Percentiles rank a stretch among this genome's conserved stretches.
phyloP scores from a whole-genome alignment of 2,113 vertebrate genomes.

The Datnioides undecimradiatus region DNA sequence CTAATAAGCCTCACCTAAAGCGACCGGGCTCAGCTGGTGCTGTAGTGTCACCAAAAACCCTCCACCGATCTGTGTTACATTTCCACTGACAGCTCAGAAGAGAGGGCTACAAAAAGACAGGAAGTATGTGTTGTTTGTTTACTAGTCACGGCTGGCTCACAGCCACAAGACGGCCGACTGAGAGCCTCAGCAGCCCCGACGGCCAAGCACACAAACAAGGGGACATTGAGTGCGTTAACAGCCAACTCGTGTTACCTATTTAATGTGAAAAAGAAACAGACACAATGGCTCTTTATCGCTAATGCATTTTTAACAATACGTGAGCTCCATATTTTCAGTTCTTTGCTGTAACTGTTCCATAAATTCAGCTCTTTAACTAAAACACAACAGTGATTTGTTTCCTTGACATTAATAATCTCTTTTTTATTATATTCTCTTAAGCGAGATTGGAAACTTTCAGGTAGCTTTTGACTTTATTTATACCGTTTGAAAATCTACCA shows the following conservation, averaged over 20 bases:
- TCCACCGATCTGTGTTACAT: constrained; percentile 27
- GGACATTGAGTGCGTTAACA: neutral
- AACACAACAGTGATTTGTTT: neutral
- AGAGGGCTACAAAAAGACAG: constrained; percentile 9
- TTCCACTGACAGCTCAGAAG: constrained; percentile 14
- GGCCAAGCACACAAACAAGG: neutral
- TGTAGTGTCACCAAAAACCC: neutral
- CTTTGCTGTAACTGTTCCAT: neutral
- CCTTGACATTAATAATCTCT: too few species aligned
- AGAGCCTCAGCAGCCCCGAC: constrained; percentile 28
- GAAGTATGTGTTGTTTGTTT: constrained; percentile 36
- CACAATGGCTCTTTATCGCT: too few species aligned
- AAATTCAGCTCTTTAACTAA: neutral
- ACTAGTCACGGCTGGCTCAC: constrained; percentile 28
- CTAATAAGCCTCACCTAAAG: constrained; percentile 39
- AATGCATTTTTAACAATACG: neutral
- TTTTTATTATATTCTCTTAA: neutral
- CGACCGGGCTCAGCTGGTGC: constrained; percentile 42
- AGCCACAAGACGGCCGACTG: constrained; percentile 5
- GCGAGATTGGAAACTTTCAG: neutral
- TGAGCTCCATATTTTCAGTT: neutral
- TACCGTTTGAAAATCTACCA: neutral
- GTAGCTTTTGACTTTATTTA: neutral
- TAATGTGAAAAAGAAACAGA: neutral
- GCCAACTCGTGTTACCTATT: neutral